phyloP scores from a whole-genome alignment of 2,113 vertebrate species.

The Daphoenositta chrysoptera region DNA sequence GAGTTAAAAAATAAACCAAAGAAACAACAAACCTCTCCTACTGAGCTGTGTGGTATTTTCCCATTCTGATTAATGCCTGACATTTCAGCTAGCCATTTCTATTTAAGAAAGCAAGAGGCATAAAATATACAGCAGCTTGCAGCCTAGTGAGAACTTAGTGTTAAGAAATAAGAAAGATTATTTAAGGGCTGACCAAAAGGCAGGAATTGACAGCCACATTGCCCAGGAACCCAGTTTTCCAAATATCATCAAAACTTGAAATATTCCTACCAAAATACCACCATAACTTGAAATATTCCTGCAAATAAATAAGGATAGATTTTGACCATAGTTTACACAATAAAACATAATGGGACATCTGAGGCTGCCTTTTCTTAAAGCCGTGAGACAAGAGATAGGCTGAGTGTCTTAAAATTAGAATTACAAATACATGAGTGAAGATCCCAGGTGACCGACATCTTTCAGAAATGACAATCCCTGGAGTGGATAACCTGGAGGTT shows the following conservation, averaged over 20 bases:
- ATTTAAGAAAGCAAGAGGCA: not conserved
- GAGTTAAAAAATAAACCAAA: not conserved
- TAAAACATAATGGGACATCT: not conserved
- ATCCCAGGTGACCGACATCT: not conserved
- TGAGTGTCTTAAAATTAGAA: not conserved
- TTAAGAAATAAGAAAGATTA: not conserved
- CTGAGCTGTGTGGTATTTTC: not conserved
- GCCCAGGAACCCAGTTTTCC: not conserved
- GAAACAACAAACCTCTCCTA: not conserved
- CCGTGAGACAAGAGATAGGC: not conserved
- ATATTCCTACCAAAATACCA: not conserved
- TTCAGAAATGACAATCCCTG: not conserved
- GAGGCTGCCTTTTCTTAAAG: not conserved
- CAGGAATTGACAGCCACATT: not conserved
- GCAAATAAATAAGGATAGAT: not conserved
- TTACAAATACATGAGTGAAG: not conserved
- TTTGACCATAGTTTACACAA: not conserved
- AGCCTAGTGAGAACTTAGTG: not conserved
- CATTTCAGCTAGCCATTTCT: constrained; percentile 16
- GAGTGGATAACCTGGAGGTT: not conserved
- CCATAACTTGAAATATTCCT: not conserved
- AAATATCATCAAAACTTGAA: not conserved
- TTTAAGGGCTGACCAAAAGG: not conserved
- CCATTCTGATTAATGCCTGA: not conserved
- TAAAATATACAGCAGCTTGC: not conserved